Conservation (phyloP, 2,888 invertebrate genomes). For the Uloborus plumipes region DNA sequence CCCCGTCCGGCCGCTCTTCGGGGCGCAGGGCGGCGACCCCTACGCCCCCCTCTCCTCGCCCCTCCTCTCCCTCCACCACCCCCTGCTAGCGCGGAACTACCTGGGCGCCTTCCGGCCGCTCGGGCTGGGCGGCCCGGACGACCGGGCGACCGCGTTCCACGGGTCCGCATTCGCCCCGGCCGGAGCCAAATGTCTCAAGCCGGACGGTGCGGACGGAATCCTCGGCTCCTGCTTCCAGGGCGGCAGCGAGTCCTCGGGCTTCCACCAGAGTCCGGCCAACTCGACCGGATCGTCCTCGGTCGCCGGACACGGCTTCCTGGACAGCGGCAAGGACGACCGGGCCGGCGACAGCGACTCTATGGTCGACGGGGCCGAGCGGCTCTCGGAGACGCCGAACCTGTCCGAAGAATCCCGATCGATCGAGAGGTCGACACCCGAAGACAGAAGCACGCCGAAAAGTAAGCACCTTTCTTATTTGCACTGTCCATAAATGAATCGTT, state of each 20-base stretch:
- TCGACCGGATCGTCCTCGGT: constrained; percentile 43
- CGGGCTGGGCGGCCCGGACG: constrained; percentile 26
- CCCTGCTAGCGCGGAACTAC: constrained; percentile 40
- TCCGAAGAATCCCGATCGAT: constrained; percentile 62
- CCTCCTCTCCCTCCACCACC: constrained; percentile 41
- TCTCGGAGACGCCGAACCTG: constrained; percentile 58
- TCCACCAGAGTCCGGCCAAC: constrained; percentile 51
- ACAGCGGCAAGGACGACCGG: constrained; percentile 42
- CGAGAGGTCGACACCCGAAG: constrained; percentile 56
- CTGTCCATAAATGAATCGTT: too few relatives aligned
- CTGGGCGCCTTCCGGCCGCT: constrained; percentile 52
- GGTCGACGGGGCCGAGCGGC: constrained; percentile 49
- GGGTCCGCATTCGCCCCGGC: constrained; percentile 61
- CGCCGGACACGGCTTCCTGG: constrained; percentile 14
- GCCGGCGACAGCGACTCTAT: constrained; percentile 58
- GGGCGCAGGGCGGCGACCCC: constrained; percentile 42
- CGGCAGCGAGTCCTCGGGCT: constrained; percentile 27
- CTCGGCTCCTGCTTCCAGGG: constrained; percentile 33
- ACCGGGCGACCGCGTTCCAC: constrained; percentile 50
- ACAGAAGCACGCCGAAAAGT: constrained; percentile 54
- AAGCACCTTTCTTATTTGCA: not conserved
- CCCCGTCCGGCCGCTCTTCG: constrained; percentile 52
- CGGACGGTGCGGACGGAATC: constrained; percentile 24
- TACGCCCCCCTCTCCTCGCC: constrained; percentile 39
- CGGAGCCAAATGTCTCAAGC: constrained; percentile 49